Evolutionary conservation across 2,888 invertebrate genomes (phyloP).

Genomic region (Melipona bicolor): DNA sequence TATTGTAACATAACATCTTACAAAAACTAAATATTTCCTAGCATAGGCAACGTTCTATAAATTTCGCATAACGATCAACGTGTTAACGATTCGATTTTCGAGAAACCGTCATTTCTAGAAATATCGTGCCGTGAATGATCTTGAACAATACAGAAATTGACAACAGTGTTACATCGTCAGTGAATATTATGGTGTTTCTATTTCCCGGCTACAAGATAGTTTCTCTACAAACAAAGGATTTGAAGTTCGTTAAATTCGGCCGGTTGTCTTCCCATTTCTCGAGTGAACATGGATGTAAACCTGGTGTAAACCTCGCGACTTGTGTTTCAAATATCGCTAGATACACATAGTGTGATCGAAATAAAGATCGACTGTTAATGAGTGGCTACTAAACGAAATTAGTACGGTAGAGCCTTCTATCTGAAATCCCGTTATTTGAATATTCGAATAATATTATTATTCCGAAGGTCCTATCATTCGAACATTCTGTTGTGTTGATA

Average conservation of each 20-base stretch:
- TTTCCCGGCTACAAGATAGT: background rate
- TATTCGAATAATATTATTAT: no score
- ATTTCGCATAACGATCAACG: no score
- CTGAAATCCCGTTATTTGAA: no score
- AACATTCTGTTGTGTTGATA: no score
- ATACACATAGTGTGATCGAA: conserved; percentile 1
- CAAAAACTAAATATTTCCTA: no score
- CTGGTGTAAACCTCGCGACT: background rate
- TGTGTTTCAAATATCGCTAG: background rate
- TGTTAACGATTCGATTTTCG: background rate
- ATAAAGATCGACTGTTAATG: background rate
- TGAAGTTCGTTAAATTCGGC: background rate
- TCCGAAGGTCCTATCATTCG: no score
- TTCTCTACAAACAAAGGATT: background rate
- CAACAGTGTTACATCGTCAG: background rate
- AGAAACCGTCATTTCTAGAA: background rate
- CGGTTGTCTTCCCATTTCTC: background rate
- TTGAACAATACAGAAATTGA: background rate
- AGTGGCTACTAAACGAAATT: conserved; percentile 31
- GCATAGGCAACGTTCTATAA: no score
- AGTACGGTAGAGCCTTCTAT: conserved; percentile 2
- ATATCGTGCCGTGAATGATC: conserved; percentile 10
- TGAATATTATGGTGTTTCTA: background rate
- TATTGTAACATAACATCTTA: no score
- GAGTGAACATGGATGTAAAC: conserved; percentile 5